Base-by-base conservation (phyloP, 2,888 invertebrate species). In the Ophioninae sp. region DNA sequence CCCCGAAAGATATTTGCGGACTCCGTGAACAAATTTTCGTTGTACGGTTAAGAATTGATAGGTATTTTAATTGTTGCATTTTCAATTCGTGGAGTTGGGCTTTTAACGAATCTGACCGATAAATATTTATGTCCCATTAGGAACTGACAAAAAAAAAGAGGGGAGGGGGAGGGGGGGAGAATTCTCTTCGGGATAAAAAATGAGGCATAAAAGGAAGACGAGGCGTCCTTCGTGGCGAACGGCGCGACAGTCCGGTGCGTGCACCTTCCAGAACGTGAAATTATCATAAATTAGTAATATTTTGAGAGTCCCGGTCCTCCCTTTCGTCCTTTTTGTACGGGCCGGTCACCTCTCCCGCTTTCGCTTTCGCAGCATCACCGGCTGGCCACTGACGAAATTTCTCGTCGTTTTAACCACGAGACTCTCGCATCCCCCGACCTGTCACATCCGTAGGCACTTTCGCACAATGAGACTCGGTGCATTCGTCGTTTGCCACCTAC, bases 221-320 rank as follows among this genome's bases (percentile, higher is more conserved):
- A 39, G 61, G 59, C n/a, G 59, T 59, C 59, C 22, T 59, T 59
- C 44, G 69, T 22, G 59, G 9, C 59, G 59, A 59, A 7, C 58
- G 13, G 9, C 23, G 76, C 75, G 82, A 79, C 82, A 73, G 41
- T 75, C 63, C 75, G 71, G 58, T 72, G 75, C 71, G 71, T 64
- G 86, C 87, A 81, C 87, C 83, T 86, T 85, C 87, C 86, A 87
- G 87, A 86, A 81, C 77, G 79, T 81, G 71, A 88, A 90, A 90
- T 90, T 90, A 90, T 88, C 90, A 90, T 90, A 90, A 90, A 90
- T 90, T 89, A 88, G 89, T 89, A 87, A 89, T 90, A 90, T 89
- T 90, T 90, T 88, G 79, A 79, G 78, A 74, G 86, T 83, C 85
- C 71, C 76, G 79, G 79, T 79, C 67, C 64, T 68, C 79, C 78